Base-by-base conservation (phyloP, 2,797 vertebrate species). In the Myotis findleyi region DNA sequence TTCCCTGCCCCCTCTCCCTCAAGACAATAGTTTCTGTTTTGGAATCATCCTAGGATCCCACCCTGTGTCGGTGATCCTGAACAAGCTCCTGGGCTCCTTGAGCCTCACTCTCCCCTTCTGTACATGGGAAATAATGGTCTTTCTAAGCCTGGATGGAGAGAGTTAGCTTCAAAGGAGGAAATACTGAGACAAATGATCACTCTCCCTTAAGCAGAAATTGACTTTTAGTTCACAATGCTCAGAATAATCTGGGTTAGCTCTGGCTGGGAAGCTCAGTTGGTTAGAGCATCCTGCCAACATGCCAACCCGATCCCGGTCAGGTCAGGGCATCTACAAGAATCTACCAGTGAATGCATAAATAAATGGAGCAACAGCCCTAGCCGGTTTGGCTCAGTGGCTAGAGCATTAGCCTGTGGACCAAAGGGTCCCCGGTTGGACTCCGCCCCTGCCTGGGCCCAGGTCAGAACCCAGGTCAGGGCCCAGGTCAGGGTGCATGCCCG, bases 71-170 rank as follows among this genome's bases (percentile, higher is more conserved):
- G 75, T 90, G 77, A 87, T 44, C 93, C n/a, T 66, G 72, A 87
- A 27, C 80, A 71, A 87, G 36, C 66, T 83, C 16, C 3, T 94
- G 79, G 38, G 44, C 10, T 71, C 30, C 55, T n/a, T 6, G 55
- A 51, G 57, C 81, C 89, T 95, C 94, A 80, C 79, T 94, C 88
- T 90, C 20, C 33, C 82, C 47, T 81, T 91, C 84, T 82, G 47
- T 41, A 21, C 47, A 41, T 81, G 69, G 71, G 66, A 94, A 96
- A 85, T n/a, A 33, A 55, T 25, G 25, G 47, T 76, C 30, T 72
- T 84, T 82, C 77, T 55, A 59, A 89, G 16, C 55, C 33, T 17
- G 12, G 51, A 20, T 49, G 47, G 23, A 79, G 62, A 25, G 36
- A 57, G 3, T n/a, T 55, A 36, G 73, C 49, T 89, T 72, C 71